phyloP scores from a whole-genome alignment of 2,888 invertebrate genomes.

The Melinaea marsaeus region DNA sequence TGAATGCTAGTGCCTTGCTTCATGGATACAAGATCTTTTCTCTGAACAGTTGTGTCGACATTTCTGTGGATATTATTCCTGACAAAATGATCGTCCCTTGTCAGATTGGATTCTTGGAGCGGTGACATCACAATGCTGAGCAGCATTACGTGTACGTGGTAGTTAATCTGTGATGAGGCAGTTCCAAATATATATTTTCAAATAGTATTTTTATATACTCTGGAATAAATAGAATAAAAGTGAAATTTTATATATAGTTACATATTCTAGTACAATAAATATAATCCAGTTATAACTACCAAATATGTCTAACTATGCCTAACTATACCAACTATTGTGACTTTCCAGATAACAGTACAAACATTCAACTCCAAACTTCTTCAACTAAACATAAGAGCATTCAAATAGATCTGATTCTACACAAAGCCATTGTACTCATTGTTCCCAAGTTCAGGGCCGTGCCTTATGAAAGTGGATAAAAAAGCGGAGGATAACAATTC shows the following conservation, averaged over 20 bases:
- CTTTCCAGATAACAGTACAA: neutral
- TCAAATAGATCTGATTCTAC: slow-evolving; percentile 6
- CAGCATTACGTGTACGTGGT: neutral
- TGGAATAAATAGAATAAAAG: too few species aligned
- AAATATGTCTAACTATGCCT: slow-evolving; percentile 1
- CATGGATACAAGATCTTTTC: slow-evolving; percentile 23
- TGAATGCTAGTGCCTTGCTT: slow-evolving; percentile 39
- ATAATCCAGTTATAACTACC: too few species aligned
- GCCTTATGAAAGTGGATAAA: slow-evolving; percentile 4
- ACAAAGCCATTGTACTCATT: slow-evolving; percentile 12
- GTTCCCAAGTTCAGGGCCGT: slow-evolving; percentile 21
- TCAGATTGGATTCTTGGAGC: slow-evolving; percentile 32
- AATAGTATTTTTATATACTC: neutral
- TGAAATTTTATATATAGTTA: too few species aligned
- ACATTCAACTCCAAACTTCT: slow-evolving; percentile 3
- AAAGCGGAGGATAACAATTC: neutral
- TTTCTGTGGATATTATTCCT: slow-evolving; percentile 34
- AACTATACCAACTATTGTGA: slow-evolving; percentile 3
- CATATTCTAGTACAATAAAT: too few species aligned
- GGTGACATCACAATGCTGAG: slow-evolving; percentile 19
- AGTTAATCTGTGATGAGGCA: neutral
- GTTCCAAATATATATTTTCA: neutral
- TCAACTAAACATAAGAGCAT: slow-evolving; percentile 5
- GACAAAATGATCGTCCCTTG: slow-evolving; percentile 37
- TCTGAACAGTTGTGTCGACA: slow-evolving; percentile 21